Evolutionary conservation across 2,113 vertebrate species (phyloP).

Genomic region (Phocoena phocoena): DNA sequence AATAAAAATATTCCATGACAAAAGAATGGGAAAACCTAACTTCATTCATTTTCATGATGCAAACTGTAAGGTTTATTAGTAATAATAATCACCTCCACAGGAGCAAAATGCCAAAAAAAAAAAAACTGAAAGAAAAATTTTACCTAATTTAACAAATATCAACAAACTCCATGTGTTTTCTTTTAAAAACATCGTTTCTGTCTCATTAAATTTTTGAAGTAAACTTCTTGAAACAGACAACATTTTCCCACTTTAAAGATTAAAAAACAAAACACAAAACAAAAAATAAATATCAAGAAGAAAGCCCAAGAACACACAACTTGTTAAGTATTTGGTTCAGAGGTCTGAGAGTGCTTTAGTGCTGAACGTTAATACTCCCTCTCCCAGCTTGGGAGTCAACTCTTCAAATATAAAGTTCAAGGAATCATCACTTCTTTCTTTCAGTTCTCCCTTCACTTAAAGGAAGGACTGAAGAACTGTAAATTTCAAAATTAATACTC

Average conservation of each 20-base stretch:
- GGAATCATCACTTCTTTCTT: not conserved
- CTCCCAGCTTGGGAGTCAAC: not conserved
- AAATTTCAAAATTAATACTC: not conserved
- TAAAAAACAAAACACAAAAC: not conserved
- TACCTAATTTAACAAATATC: not conserved
- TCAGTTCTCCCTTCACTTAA: not conserved
- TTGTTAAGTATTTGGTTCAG: not conserved
- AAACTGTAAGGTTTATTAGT: constrained; percentile 17
- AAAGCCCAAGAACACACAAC: not conserved
- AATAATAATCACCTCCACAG: not conserved
- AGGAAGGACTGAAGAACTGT: not conserved
- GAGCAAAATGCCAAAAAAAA: not conserved
- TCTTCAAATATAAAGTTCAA: not conserved
- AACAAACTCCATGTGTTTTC: not conserved
- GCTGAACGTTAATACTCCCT: not conserved
- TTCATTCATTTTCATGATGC: not conserved
- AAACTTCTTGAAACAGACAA: not conserved
- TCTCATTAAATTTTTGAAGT: constrained; percentile 9
- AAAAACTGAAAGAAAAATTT: not conserved
- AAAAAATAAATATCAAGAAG: not conserved
- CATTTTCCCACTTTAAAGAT: constrained; percentile 10
- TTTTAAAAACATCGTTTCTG: not conserved
- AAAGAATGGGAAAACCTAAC: not conserved
- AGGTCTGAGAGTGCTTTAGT: not conserved
- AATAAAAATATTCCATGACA: constrained; percentile 16